A percentile compares a stretch with the other conserved stretches of the same genome.
These are phyloP conservation scores for Drosophila tropicalis DNA, from an alignment of 1,140 invertebrate species.

Conservation along the genomic window DNA sequence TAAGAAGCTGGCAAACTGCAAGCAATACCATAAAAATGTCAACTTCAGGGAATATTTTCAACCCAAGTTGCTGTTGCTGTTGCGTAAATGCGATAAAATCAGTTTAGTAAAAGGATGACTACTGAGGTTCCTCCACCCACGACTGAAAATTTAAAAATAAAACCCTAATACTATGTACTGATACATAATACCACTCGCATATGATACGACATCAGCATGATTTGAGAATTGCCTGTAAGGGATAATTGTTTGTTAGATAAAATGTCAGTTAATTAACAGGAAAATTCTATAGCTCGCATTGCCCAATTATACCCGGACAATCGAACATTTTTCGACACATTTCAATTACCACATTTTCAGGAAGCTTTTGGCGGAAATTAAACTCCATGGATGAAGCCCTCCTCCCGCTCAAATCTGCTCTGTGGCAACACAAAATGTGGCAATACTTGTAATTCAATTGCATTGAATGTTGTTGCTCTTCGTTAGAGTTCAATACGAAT, in stretches of 20 bases:
- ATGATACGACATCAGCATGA: not conserved
- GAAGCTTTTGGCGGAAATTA: conserved; percentile 4
- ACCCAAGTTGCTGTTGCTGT: conserved; percentile 20
- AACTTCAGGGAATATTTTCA: conserved; percentile 40
- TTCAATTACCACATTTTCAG: conserved; percentile 10
- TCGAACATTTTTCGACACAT: conserved; percentile 12
- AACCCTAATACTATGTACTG: conserved; percentile 23
- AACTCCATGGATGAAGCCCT: not conserved
- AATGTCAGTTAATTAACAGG: conserved; percentile 36
- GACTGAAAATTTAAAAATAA: conserved; percentile 62
- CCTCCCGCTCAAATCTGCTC: not conserved
- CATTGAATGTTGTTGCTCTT: conserved; percentile 25
- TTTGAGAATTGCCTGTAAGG: not conserved
- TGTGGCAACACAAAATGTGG: conserved; percentile 8
- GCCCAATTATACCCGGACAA: conserved; percentile 13
- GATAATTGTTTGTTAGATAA: not conserved
- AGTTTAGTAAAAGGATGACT: conserved; percentile 12
- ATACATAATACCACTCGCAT: not conserved
- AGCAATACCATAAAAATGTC: conserved; percentile 52
- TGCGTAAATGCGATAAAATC: conserved; percentile 75
- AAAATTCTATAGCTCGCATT: conserved; percentile 7
- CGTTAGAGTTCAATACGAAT: not conserved
- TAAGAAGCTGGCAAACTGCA: conserved; percentile 39
- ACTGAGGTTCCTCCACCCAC: no score
- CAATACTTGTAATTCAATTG: conserved; percentile 15